A percentile compares a stretch with the other conserved stretches of the same genome.
phyloP scores from a whole-genome alignment of 2,113 vertebrate genomes.

The Montifringilla adamsi region DNA sequence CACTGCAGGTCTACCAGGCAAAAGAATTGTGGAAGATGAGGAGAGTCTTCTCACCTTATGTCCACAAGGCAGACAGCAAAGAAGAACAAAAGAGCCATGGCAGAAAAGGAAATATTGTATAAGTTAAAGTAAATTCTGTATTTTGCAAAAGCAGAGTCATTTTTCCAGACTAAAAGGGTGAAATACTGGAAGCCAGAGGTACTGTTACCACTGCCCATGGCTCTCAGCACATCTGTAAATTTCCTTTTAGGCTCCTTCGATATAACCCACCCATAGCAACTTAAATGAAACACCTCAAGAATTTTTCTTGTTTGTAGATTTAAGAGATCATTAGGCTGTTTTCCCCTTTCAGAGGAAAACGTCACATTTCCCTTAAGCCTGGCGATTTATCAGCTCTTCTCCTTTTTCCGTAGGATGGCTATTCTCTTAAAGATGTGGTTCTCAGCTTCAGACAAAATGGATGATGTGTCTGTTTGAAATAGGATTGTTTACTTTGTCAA shows the following conservation, averaged over 20 bases:
- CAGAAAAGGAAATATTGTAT: background rate
- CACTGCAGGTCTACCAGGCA: background rate
- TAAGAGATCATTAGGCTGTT: background rate
- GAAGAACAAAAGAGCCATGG: background rate
- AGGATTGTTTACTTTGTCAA: constrained; percentile 31
- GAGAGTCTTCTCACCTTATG: background rate
- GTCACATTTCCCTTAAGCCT: background rate
- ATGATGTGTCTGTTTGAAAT: constrained; percentile 32
- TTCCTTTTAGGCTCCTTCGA: background rate
- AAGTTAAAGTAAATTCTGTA: background rate
- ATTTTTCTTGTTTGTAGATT: background rate
- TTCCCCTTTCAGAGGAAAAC: background rate
- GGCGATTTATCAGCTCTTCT: background rate
- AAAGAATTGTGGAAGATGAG: background rate
- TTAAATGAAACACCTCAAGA: background rate
- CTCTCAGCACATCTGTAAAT: background rate
- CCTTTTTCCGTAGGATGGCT: background rate
- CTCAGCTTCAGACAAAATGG: constrained; percentile 51
- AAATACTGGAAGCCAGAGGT: background rate
- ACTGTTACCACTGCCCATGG: fast-evolving
- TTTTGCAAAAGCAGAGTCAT: background rate
- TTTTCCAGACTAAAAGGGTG: background rate
- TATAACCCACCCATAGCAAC: background rate
- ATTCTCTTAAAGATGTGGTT: background rate
- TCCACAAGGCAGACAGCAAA: background rate